phyloP scores from a whole-genome alignment of 1,140 invertebrate genomes.

The Cotesia glomerata region DNA sequence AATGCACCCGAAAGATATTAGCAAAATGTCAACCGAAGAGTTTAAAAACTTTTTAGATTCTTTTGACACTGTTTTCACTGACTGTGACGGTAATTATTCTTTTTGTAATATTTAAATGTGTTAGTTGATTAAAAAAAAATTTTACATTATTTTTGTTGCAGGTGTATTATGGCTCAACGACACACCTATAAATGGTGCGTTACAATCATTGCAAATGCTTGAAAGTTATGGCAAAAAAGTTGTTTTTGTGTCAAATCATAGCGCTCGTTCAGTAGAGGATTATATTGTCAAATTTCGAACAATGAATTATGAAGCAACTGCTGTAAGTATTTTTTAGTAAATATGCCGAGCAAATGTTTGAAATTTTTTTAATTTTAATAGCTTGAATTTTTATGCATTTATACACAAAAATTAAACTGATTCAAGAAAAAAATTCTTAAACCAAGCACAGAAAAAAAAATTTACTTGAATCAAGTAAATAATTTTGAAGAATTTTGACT shows the following conservation, averaged over 20 bases:
- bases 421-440: no score
- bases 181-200: slow-evolving; percentile 59
- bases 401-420: no score
- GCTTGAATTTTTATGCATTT: no score
- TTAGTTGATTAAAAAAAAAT: neutral
- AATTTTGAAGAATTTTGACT: no score
- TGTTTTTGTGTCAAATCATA: slow-evolving; percentile 78
- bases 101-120: neutral
- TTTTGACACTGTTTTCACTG: slow-evolving; percentile 57
- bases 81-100: slow-evolving; percentile 57
- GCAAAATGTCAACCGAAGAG: slow-evolving; percentile 34
- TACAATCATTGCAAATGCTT: slow-evolving; percentile 64
- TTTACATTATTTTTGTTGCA: slow-evolving; percentile 33
- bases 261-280: slow-evolving; percentile 49
- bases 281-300: slow-evolving; percentile 48
- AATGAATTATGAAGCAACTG: slow-evolving; percentile 51
- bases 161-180: slow-evolving; percentile 69
- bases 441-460: no score
- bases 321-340: slow-evolving; percentile 47
- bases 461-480: no score
- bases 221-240: slow-evolving; percentile 71
- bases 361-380: no score
- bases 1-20: slow-evolving; percentile 33
- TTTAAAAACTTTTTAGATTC: slow-evolving; percentile 52
- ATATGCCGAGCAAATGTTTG: neutral